These are phyloP conservation scores for Myxocyprinus asiaticus DNA, from an alignment of 2,113 vertebrate genomes.

Conservation along the genomic window DNA sequence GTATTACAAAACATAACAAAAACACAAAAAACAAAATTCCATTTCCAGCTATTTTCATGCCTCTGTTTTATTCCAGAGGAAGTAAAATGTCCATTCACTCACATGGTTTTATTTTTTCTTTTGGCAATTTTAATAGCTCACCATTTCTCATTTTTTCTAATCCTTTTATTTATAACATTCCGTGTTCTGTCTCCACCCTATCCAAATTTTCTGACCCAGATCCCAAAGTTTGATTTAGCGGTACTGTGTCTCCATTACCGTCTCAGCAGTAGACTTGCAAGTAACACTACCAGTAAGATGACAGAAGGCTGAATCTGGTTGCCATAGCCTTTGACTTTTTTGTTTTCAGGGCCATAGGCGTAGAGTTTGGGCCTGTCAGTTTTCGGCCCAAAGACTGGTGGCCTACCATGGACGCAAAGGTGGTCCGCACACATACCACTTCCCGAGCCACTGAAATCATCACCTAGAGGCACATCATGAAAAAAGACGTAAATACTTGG, in stretches of 20 bases:
- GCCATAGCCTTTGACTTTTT: slow-evolving; percentile 64
- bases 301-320: slow-evolving; percentile 54
- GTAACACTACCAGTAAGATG: slow-evolving; percentile 72
- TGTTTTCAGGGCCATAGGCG: slow-evolving; percentile 78
- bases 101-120: slow-evolving; percentile 26
- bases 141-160: slow-evolving; percentile 1
- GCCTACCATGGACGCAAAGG: slow-evolving; percentile 68
- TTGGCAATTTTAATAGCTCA: slow-evolving; percentile 44
- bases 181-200: background rate
- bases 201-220: background rate
- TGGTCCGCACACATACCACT: slow-evolving; percentile 86
- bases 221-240: slow-evolving; percentile 32
- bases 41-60: background rate
- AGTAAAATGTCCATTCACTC: slow-evolving; percentile 42
- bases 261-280: slow-evolving; percentile 71
- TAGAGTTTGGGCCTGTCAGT: slow-evolving; percentile 74
- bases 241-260: slow-evolving; percentile 77
- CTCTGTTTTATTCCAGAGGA: slow-evolving; percentile 40
- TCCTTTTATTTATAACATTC: background rate
- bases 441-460: slow-evolving; percentile 91
- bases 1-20: slow-evolving; percentile 39
- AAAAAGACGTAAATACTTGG: background rate
- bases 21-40: slow-evolving; percentile 22
- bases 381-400: slow-evolving; percentile 60
- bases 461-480: slow-evolving; percentile 71